Evolutionary conservation across 1,140 invertebrate species (phyloP).

Genomic region (Solen grandis): DNA sequence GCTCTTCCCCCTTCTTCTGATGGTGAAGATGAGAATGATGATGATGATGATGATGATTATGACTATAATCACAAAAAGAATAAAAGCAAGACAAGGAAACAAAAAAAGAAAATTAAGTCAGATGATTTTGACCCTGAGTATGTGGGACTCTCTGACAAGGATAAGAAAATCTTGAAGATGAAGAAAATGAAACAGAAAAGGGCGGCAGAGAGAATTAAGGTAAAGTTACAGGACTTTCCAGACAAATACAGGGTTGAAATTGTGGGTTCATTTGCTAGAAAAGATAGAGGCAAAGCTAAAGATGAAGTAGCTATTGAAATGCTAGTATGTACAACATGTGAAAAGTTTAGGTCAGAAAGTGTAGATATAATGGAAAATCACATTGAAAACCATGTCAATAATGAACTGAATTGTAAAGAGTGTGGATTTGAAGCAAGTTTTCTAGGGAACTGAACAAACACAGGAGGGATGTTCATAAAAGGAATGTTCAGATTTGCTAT

Average conservation of each 20-base stretch:
- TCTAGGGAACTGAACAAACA: neutral
- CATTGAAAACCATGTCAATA: constrained; percentile 22
- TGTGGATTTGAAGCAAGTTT: neutral
- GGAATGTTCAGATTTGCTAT: neutral
- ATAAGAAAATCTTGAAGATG: too few species aligned
- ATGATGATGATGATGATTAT: too few species aligned
- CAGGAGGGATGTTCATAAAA: neutral
- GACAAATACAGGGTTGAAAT: constrained; percentile 1
- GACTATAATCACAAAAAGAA: neutral
- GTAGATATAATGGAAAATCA: constrained; percentile 7
- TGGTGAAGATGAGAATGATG: neutral
- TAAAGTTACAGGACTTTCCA: neutral
- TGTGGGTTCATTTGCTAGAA: neutral
- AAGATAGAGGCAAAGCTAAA: neutral
- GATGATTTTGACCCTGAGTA: too few species aligned
- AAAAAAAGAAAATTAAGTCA: too few species aligned
- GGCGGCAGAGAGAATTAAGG: neutral
- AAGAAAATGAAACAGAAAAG: neutral
- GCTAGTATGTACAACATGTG: neutral
- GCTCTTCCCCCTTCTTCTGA: neutral
- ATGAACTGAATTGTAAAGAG: neutral
- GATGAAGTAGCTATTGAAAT: neutral
- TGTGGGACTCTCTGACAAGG: too few species aligned
- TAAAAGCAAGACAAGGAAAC: neutral
- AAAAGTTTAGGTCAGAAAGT: neutral